Conservation (phyloP, 2,888 invertebrate species). For the Osmoderma eremita region DNA sequence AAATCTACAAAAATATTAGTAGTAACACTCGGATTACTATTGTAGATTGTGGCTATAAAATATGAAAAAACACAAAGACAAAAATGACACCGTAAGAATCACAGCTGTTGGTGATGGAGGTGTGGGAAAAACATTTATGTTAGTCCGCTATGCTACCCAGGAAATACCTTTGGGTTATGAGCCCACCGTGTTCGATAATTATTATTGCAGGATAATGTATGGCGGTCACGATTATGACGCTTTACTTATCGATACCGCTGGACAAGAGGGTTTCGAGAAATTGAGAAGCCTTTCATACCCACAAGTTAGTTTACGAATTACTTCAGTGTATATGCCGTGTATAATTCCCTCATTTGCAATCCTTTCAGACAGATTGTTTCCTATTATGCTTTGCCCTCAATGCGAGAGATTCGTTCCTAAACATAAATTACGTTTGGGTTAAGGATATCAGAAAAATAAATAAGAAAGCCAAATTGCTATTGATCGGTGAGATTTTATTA, state of each 20-base stretch:
- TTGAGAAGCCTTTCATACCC: slow-evolving; percentile 84
- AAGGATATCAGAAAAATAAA: slow-evolving; percentile 34
- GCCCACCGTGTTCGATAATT: slow-evolving; percentile 41
- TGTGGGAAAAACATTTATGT: slow-evolving; percentile 41
- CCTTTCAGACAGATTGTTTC: slow-evolving; percentile 81
- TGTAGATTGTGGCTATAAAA: neutral
- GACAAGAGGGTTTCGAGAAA: slow-evolving; percentile 87
- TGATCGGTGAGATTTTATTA: slow-evolving; percentile 23
- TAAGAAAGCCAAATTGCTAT: slow-evolving; percentile 32
- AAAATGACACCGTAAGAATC: slow-evolving; percentile 25
- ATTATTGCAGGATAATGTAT: slow-evolving; percentile 65
- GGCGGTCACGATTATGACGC: slow-evolving; percentile 79
- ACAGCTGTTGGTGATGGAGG: slow-evolving; percentile 41
- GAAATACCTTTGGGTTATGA: slow-evolving; percentile 36
- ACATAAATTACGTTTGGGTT: slow-evolving; percentile 38
- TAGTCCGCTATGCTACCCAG: slow-evolving; percentile 29
- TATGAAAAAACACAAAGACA: slow-evolving; percentile 8
- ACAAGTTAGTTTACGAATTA: slow-evolving; percentile 68
- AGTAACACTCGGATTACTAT: no score
- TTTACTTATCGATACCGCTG: slow-evolving; percentile 86
- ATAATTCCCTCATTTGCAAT: neutral
- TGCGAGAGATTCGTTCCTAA: slow-evolving; percentile 62
- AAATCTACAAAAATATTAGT: no score
- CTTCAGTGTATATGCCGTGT: no score
- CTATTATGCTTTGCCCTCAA: slow-evolving; percentile 81